phyloP scores from a whole-genome alignment of 2,888 invertebrate species.

The Leucophora obtusa region DNA sequence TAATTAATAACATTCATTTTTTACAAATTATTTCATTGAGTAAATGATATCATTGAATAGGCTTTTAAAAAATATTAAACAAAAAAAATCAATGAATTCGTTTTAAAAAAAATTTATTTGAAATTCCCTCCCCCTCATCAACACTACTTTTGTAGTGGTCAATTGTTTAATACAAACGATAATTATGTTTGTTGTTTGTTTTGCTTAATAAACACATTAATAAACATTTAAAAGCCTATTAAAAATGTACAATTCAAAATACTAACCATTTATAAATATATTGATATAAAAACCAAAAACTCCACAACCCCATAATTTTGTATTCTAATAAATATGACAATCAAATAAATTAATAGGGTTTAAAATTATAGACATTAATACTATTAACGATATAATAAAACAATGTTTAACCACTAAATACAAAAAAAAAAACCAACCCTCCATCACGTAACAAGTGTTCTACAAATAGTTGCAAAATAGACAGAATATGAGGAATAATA shows the following conservation, averaged over 20 bases:
- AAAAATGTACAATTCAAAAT: neutral
- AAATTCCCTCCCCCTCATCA: neutral
- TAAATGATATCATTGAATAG: neutral
- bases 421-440: conserved; percentile 17
- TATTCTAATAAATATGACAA: neutral
- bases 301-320: neutral
- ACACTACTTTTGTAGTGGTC: neutral
- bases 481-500: neutral
- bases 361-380: conserved; percentile 22
- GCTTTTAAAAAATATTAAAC: neutral
- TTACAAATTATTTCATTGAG: neutral
- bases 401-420: neutral
- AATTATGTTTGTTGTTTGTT: neutral
- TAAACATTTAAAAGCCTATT: neutral
- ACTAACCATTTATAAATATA: neutral
- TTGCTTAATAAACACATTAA: neutral
- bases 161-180: neutral
- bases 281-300: neutral
- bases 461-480: conserved; percentile 47
- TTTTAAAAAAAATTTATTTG: neutral
- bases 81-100: neutral
- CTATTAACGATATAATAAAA: neutral
- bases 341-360: conserved; percentile 28
- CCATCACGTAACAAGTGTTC: conserved; percentile 62
- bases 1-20: no score